These are phyloP conservation scores for Pachypsylla venusta DNA, from an alignment of 1,140 invertebrate species.

Conservation along the genomic window DNA sequence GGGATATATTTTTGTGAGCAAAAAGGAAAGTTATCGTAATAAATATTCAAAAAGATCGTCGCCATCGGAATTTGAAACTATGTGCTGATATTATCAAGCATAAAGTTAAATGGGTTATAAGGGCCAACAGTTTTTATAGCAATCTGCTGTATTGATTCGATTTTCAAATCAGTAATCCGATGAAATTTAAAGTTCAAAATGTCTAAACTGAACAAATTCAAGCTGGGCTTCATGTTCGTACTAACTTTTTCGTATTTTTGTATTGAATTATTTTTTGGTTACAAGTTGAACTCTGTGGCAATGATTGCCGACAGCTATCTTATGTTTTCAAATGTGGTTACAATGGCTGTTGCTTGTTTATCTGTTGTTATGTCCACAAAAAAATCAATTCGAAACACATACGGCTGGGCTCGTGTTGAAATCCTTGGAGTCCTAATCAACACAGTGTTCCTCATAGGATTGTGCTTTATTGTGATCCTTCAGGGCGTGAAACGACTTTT, in stretches of 20 bases:
- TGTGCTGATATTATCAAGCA: no score
- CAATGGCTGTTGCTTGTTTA: not conserved
- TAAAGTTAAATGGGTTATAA: no score
- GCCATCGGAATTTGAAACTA: no score
- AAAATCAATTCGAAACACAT: not conserved
- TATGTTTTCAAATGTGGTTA: conserved; percentile 2
- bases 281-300: conserved; percentile 6
- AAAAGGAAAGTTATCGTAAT: no score
- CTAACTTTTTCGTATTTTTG: not conserved
- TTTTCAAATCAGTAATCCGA: no score
- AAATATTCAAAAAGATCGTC: no score
- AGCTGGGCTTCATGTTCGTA: not conserved
- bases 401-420: not conserved
- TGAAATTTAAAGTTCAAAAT: no score
- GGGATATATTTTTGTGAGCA: no score
- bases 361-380: not conserved
- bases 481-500: not conserved
- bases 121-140: no score
- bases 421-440: not conserved
- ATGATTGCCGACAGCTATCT: conserved; percentile 6
- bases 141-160: no score
- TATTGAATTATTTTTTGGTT: not conserved
- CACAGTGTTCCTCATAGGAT: not conserved
- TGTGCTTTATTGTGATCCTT: not conserved
- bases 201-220: not conserved